Evolutionary conservation across 1,140 invertebrate genomes (phyloP).

Genomic region (Saccostrea glomerata): DNA sequence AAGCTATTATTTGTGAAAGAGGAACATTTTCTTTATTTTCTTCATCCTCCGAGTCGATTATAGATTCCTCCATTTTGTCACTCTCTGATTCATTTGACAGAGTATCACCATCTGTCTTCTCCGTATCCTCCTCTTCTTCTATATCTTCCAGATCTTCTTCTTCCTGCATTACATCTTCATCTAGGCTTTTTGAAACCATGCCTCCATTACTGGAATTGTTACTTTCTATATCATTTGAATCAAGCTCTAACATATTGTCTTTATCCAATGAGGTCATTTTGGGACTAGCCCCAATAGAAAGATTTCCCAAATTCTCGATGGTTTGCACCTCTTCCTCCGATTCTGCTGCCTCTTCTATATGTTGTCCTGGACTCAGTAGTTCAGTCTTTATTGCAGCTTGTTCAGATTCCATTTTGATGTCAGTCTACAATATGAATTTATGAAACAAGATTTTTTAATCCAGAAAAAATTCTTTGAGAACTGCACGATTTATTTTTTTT

Average conservation of each 20-base stretch:
- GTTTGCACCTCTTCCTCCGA: not conserved
- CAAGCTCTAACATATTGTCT: not conserved
- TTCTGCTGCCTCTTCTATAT: not conserved
- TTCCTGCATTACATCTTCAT: not conserved
- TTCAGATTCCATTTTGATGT: not conserved
- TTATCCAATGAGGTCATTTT: not conserved
- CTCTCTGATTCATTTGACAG: not conserved
- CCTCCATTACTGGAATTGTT: no score
- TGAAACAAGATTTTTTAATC: no score
- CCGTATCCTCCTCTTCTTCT: not conserved
- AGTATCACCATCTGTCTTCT: not conserved
- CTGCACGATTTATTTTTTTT: no score
- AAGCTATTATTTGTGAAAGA: slow-evolving; percentile 25
- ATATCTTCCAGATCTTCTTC: not conserved
- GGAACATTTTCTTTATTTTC: slow-evolving; percentile 26
- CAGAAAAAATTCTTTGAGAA: no score
- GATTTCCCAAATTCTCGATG: not conserved
- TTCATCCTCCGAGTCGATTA: not conserved
- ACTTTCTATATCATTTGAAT: not conserved
- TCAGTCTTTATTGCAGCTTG: not conserved
- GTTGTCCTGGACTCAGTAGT: not conserved
- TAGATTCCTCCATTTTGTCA: not conserved
- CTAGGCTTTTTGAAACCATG: no score
- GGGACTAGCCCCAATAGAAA: not conserved
- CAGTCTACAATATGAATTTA: not conserved